Base-by-base conservation (phyloP, 2,888 invertebrate genomes). In the Eustalomyia histrio region DNA sequence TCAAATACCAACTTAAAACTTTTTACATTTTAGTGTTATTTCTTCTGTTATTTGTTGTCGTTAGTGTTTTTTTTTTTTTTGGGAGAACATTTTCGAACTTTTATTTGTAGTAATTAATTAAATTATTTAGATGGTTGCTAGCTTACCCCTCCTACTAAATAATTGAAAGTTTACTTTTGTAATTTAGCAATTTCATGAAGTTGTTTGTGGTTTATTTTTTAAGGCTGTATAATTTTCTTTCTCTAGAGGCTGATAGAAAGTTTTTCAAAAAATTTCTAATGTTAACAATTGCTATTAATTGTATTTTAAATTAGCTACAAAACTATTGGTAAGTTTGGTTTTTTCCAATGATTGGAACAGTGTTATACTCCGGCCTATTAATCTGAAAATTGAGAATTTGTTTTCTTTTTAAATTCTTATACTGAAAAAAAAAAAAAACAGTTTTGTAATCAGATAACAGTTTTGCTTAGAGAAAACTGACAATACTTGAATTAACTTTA, bases 101-200 rank as follows among this genome's bases (percentile, higher is more conserved):
- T 63, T 63, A 17, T 57, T 39, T 55, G 33, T 18, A 35, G 55
- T 63, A 69, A 76, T 76, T 76, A 69, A 63, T 63, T 69, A 63
- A 69, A 69, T 69, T 63, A 47, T 69, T 63, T 63, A 35, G 35
- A 50, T 24, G 33, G 16, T 17, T 57, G 0, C 4, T 21, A n/a
- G 39, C 43, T 39, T n/a, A n/a, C n/a, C n/a, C 12, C n/a, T 47
- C n/a, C n/a, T 47, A 7, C 0, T 47, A 47, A 47, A n/a, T 47
- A n/a, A n/a, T 6, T n/a, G 43, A 47, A 47, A 14, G 6, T n/a
- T 47, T 47, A 3, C 16, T n/a, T 47, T 47, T 14, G 43, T n/a
- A n/a, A 47, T 47, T 47, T n/a, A 47, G 43, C 3, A 47, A 47
- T 47, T 47, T 47, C n/a, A 47, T 47, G 43, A 16, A 47, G 43